Conservation (phyloP, 1,140 invertebrate species). For the Lepidotrigona ventralis region DNA sequence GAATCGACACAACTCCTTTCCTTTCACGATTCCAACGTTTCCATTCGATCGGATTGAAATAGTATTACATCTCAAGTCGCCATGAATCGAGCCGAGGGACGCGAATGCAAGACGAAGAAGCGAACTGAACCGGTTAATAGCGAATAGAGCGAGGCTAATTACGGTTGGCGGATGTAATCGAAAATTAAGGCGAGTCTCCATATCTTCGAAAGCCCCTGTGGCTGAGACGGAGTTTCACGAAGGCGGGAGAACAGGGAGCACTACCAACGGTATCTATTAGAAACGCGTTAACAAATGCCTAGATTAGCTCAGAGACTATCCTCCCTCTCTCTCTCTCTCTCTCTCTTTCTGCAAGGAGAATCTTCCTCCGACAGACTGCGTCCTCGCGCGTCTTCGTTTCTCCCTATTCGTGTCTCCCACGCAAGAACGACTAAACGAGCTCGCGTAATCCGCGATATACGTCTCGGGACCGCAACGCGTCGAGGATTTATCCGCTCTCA, state of each 20-base stretch:
- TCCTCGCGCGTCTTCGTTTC: not conserved
- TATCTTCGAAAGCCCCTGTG: conserved; percentile 50
- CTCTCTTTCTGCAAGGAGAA: conserved; percentile 17
- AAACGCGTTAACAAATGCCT: conserved; percentile 70
- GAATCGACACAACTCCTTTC: not conserved
- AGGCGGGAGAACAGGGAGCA: not conserved
- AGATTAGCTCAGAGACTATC: conserved; percentile 57
- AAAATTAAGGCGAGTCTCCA: conserved; percentile 62
- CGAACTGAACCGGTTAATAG: not conserved
- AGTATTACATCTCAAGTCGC: not conserved
- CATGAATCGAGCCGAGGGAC: not conserved
- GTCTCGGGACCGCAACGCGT: conserved; percentile 56
- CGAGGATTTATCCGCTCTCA: conserved; percentile 47
- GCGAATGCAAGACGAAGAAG: not conserved
- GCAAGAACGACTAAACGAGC: conserved; percentile 10
- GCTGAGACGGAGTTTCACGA: conserved; percentile 29
- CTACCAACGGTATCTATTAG: conserved; percentile 62
- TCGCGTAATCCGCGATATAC: conserved; percentile 62
- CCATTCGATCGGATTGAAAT: not conserved
- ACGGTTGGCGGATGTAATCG: conserved; percentile 59
- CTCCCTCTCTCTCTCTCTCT: too few species aligned
- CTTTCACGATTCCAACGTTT: not conserved
- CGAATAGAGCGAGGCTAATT: conserved; percentile 59
- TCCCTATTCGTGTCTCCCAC: conserved; percentile 6
- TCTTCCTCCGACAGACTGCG: conserved; percentile 31